Evolutionary conservation across 2,113 vertebrate species (phyloP).

Genomic region (Cheilinus undulatus): DNA sequence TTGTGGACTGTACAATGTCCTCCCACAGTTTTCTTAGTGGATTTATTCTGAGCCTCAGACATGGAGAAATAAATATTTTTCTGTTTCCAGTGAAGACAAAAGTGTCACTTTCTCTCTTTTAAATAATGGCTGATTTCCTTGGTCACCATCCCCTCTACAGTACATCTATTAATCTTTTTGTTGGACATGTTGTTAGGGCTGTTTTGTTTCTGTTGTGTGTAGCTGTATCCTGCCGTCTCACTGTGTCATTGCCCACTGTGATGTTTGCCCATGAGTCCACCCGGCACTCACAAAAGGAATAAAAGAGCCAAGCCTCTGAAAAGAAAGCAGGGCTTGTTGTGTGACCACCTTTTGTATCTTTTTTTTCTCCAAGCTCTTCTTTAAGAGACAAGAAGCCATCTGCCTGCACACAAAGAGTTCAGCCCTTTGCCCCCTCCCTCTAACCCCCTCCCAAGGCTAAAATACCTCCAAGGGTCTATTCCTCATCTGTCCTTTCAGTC

Average conservation of each 20-base stretch:
- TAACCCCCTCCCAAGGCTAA: slow-evolving; percentile 35
- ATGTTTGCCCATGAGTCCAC: slow-evolving; percentile 65
- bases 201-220: slow-evolving; percentile 54
- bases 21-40: neutral
- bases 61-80: too few relatives aligned
- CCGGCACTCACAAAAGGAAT: slow-evolving; percentile 71
- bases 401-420: slow-evolving; percentile 79
- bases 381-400: slow-evolving; percentile 82
- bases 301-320: slow-evolving; percentile 72
- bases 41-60: slow-evolving; percentile 11
- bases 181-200: slow-evolving; percentile 32
- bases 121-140: slow-evolving; percentile 30
- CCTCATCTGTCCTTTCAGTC: slow-evolving; percentile 60
- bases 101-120: slow-evolving; percentile 29
- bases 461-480: slow-evolving; percentile 66
- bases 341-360: slow-evolving; percentile 76
- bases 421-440: slow-evolving; percentile 33
- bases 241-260: slow-evolving; percentile 52
- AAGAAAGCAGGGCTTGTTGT: slow-evolving; percentile 76
- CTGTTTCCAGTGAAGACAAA: slow-evolving; percentile 15
- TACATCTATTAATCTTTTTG: slow-evolving; percentile 47
- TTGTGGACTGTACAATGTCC: slow-evolving; percentile 23
- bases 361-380: slow-evolving; percentile 73
- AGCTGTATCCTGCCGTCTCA: slow-evolving; percentile 39
- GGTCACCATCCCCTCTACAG: slow-evolving; percentile 28